phyloP scores from a whole-genome alignment of 2,888 invertebrate species.

The Xanthia togata region DNA sequence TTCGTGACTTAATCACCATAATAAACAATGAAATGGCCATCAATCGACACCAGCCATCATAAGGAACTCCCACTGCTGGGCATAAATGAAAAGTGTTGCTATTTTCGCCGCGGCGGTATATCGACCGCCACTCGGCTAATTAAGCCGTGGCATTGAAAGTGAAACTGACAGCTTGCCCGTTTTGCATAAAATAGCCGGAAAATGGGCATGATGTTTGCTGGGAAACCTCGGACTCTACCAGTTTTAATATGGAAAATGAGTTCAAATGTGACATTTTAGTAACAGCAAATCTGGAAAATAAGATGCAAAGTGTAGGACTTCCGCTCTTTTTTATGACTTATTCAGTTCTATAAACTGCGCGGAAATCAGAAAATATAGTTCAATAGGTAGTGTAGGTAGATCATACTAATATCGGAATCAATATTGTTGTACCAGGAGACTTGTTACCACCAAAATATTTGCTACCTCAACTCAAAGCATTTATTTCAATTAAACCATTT shows the following conservation, averaged over 20 bases:
- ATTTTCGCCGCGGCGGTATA: constrained; percentile 52
- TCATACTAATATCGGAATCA: neutral
- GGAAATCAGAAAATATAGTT: neutral
- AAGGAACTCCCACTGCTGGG: constrained; percentile 49
- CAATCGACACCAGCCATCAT: constrained; percentile 33
- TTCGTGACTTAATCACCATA: constrained; percentile 51
- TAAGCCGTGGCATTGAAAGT: constrained; percentile 61
- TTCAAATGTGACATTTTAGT: neutral
- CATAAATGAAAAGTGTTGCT: constrained; percentile 61
- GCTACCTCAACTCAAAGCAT: no score
- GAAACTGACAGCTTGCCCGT: constrained; percentile 27
- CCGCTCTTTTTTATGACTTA: neutral
- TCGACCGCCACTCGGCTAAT: constrained; percentile 65
- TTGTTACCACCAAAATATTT: neutral
- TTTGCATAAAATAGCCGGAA: constrained; percentile 44
- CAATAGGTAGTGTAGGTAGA: neutral
- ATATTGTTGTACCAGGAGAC: neutral
- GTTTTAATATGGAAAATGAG: neutral
- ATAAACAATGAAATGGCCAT: constrained; percentile 43
- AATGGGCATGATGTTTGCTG: constrained; percentile 1
- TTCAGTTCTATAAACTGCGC: neutral
- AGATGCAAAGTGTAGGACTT: neutral
- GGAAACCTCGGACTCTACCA: neutral
- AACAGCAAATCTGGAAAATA: no score
- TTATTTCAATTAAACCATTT: no score